Evolutionary conservation across 2,797 vertebrate genomes (phyloP), one percentile per base, ranked within the genome.

Genomic region (Paedocypris micromegethes): DNA sequence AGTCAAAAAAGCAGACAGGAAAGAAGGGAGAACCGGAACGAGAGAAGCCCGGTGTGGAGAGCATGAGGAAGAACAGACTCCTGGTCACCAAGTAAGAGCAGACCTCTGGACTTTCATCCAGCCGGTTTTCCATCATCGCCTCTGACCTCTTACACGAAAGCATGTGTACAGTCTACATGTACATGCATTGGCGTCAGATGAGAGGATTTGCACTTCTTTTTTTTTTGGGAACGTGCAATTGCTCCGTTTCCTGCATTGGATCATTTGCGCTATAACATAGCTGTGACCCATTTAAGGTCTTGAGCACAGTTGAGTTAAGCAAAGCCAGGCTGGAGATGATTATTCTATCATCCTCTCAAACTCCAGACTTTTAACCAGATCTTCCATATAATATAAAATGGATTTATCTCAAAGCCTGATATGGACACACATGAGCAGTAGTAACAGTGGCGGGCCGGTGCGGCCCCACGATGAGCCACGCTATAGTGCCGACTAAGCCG

Each of bases 41-140:
- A 62, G 97, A 99, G 82, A 98, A 98, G 59, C 97, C 97, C 0
- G 97, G 97, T 66, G 94, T 98, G 78, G 97, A 99, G 88, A 99
- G 97, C 87, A 99, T 99, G 97, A 93, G 97, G 88, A 99, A 99
- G 88, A 98, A 97, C 90, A 86, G 97, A 68, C 85, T 91, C 38
- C 84, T 91, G 59, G 90, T 91, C 77, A 91, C 90, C 74, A 90
- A 90, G 90, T 91, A 49, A 86, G 86, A 52, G 51, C 1, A 4
- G 44, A 38, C 3, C 23, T 45, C 23, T 23, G 23, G 23, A 23
- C 23, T 23, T 23, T 23, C 23, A 23, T 23, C 23, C 23, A 23
- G 23, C 23, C 23, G 23, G 1, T 23, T 23, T 23, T 23, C 23
- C 23, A 23, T 23, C 23, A 23, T 1, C 23, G 23, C 23, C 23